Conservation (phyloP, 2,888 invertebrate species). For the Pristionchus entomophagus region DNA sequence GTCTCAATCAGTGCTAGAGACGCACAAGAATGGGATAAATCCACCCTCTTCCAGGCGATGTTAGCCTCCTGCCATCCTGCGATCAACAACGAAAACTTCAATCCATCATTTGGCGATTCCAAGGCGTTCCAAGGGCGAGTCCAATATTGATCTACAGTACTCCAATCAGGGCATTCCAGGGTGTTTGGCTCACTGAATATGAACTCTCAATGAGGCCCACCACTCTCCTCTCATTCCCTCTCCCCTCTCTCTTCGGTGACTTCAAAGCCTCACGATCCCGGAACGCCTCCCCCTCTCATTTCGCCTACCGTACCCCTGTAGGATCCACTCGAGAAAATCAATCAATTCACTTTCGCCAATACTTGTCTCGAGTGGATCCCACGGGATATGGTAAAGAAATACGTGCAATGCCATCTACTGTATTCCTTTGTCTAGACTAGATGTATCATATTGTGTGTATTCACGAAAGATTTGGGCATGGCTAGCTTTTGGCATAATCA, state of each 20-base stretch:
- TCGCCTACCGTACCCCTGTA: slow-evolving; percentile 15
- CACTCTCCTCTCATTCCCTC: neutral
- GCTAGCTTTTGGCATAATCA: neutral
- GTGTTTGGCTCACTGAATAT: neutral
- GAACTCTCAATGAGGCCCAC: slow-evolving; percentile 1
- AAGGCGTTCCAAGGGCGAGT: neutral
- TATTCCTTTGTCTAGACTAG: neutral
- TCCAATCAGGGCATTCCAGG: neutral
- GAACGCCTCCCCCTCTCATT: neutral
- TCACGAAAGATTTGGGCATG: neutral
- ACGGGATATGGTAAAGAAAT: neutral
- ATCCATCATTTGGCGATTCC: neutral
- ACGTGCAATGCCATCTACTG: neutral
- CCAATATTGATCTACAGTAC: neutral
- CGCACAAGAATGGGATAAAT: neutral
- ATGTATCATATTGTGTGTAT: neutral
- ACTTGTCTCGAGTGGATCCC: neutral
- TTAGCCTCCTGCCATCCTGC: neutral
- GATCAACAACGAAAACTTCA: neutral
- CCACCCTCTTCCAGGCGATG: neutral
- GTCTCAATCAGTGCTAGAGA: neutral
- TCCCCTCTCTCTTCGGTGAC: slow-evolving; percentile 15
- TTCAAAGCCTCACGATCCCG: slow-evolving; percentile 29
- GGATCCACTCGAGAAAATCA: neutral
- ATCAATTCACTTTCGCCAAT: neutral